Evolutionary conservation across 2,888 invertebrate genomes (phyloP), one percentile per base, ranked within the genome.

Genomic region (Oscheius myriophilus): DNA sequence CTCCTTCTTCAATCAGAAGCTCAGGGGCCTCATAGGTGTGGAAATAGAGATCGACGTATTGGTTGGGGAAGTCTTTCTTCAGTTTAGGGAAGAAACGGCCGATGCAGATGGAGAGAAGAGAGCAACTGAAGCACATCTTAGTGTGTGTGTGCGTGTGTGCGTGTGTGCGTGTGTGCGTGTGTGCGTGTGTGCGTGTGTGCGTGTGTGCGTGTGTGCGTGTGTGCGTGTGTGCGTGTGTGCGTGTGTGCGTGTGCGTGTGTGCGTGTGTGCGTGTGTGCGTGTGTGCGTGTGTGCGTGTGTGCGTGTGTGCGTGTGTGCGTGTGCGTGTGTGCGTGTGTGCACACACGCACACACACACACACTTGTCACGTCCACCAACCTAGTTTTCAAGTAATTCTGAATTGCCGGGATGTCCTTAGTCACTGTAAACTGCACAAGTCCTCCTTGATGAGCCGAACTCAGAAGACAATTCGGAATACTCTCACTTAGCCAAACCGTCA

Each of bases 21-120:
- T 46, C 26, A 6, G 70, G 65, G 16, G 57, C 53, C 16, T 58
- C 25, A 59, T 72, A 70, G 23, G 80, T 78, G 51, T 79, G 75
- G 70, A 84, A 84, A 46, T 66, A 63, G 18, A 84, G 63, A 57
- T 84, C 82, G 14, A 83, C 69, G 57, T 80, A 77, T 7, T 71
- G 53, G 26, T 82, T 70, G 1, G 84, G 82, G 64, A 81, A 80
- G 1, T 70, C 54, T 3, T 69, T 58, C 33, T 66, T 52, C 12
- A 84, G 73, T 52, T 70, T 67, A 12, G 73, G 70, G 70, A 84
- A 83, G 64, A 84, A 83, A 16, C 58, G 69, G 25, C 83, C 83
- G 26, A 84, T 71, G 58, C 84, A 84, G 26, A 82, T 25, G 16
- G 77, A 72, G 4, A 74, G 62, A 25, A 80, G 64, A 41, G 72